These are phyloP conservation scores for Cephonodes hylas DNA, from an alignment of 2,888 invertebrate genomes.

Conservation along the genomic window DNA sequence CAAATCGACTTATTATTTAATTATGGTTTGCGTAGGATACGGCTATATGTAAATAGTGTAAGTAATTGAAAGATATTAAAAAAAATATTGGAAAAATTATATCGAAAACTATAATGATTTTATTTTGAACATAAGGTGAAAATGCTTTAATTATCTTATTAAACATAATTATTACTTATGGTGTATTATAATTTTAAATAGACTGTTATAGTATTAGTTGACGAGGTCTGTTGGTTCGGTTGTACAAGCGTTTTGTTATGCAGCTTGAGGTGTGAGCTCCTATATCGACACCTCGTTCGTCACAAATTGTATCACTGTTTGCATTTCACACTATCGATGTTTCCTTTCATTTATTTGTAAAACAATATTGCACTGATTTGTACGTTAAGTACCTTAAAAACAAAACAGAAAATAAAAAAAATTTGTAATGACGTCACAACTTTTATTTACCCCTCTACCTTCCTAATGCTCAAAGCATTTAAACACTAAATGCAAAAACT, in stretches of 20 bases:
- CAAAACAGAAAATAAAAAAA: slow-evolving; percentile 61
- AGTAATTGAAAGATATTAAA: slow-evolving; percentile 54
- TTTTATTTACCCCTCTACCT: slow-evolving; percentile 1
- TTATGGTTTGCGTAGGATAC: slow-evolving; percentile 66
- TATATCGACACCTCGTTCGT: slow-evolving; percentile 32
- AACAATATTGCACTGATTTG: slow-evolving; percentile 68
- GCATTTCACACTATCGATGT: slow-evolving; percentile 56
- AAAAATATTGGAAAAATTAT: slow-evolving; percentile 65
- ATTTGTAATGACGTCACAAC: slow-evolving; percentile 11
- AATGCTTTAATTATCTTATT: slow-evolving; percentile 78
- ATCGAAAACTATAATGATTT: slow-evolving; percentile 71
- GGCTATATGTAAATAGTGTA: slow-evolving; percentile 72
- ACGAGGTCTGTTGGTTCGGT: slow-evolving; percentile 54
- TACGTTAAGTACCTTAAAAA: slow-evolving; percentile 57
- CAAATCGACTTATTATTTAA: slow-evolving; percentile 62
- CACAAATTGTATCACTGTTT: slow-evolving; percentile 54
- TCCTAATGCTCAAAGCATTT: neutral
- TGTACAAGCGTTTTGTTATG: slow-evolving; percentile 41
- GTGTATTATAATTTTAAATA: slow-evolving; percentile 80
- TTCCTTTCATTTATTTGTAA: slow-evolving; percentile 60
- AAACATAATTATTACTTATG: slow-evolving; percentile 72
- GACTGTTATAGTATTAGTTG: slow-evolving; percentile 81
- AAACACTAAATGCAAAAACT: neutral
- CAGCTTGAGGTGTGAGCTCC: slow-evolving; percentile 12
- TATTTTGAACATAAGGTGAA: slow-evolving; percentile 79